These are phyloP conservation scores for Metopia argyrocephala DNA, from an alignment of 2,888 invertebrate genomes.

Conservation along the genomic window DNA sequence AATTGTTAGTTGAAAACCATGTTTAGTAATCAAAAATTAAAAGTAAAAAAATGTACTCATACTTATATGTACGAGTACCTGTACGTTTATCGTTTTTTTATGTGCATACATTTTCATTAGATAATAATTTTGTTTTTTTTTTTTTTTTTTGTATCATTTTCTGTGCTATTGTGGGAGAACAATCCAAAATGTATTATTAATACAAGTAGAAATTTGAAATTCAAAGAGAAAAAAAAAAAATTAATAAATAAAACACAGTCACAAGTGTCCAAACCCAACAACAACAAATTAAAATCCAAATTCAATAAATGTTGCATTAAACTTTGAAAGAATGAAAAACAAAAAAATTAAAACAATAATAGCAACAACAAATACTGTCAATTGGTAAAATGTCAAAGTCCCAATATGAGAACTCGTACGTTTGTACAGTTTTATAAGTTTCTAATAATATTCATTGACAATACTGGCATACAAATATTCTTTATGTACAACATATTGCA, in stretches of 20 bases:
- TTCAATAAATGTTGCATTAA: constrained; percentile 46
- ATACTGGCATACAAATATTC: constrained; percentile 45
- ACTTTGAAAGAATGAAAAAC: constrained; percentile 33
- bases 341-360: constrained; percentile 1
- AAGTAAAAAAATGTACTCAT: not conserved
- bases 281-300: constrained; percentile 38
- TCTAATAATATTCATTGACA: constrained; percentile 17
- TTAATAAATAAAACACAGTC: constrained; percentile 45
- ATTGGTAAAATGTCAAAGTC: constrained; percentile 64
- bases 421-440: not conserved
- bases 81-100: constrained; percentile 22
- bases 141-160: constrained; percentile 15
- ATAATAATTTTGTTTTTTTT: not conserved
- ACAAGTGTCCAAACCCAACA: constrained; percentile 61
- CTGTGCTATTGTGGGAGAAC: constrained; percentile 61
- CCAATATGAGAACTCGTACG: constrained; percentile 38
- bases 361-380: constrained; percentile 45
- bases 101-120: constrained; percentile 46
- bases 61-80: not conserved
- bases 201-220: too few relatives aligned
- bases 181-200: constrained; percentile 39
- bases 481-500: constrained; percentile 49
- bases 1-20: constrained; percentile 50
- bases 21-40: constrained; percentile 24
- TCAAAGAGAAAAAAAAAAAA: constrained; percentile 26